Conservation (phyloP, 1,140 invertebrate species). For the Drosophila tropicalis region DNA sequence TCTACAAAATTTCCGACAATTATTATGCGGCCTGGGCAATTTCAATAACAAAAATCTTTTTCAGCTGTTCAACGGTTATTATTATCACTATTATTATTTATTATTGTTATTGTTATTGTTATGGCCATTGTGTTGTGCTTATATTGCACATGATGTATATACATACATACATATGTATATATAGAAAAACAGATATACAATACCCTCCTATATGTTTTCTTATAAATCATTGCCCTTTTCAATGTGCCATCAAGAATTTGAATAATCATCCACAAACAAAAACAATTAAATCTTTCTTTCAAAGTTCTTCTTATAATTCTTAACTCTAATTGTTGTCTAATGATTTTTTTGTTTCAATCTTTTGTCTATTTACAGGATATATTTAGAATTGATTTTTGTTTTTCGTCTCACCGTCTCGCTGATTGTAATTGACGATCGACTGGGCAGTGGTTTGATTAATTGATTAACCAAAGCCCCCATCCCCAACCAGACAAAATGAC, state of each 20-base stretch:
- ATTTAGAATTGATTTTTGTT: conserved; percentile 16
- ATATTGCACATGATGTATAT: conserved; percentile 15
- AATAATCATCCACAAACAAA: conserved; percentile 35
- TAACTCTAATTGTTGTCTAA: conserved; percentile 40
- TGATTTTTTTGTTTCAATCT: conserved; percentile 14
- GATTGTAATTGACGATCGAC: conserved; percentile 4
- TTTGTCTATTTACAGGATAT: conserved; percentile 49
- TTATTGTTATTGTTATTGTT: conserved; percentile 59
- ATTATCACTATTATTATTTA: conserved; percentile 54
- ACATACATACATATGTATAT: neutral
- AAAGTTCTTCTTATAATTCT: conserved; percentile 17
- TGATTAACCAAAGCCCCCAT: conserved; percentile 48
- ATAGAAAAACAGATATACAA: conserved; percentile 5
- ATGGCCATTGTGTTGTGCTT: conserved; percentile 27
- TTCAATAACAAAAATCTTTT: conserved; percentile 64
- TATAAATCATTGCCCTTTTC: conserved; percentile 23
- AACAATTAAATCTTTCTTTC: conserved; percentile 9
- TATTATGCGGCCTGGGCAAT: conserved; percentile 61
- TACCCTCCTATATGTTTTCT: neutral
- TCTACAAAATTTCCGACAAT: conserved; percentile 58
- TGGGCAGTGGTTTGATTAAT: conserved; percentile 35
- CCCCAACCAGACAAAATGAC: conserved; percentile 69
- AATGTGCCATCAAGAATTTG: conserved; percentile 35
- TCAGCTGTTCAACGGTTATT: conserved; percentile 34
- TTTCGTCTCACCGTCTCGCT: neutral